phyloP scores from a whole-genome alignment of 2,888 invertebrate genomes.

The Volucella inflata region DNA sequence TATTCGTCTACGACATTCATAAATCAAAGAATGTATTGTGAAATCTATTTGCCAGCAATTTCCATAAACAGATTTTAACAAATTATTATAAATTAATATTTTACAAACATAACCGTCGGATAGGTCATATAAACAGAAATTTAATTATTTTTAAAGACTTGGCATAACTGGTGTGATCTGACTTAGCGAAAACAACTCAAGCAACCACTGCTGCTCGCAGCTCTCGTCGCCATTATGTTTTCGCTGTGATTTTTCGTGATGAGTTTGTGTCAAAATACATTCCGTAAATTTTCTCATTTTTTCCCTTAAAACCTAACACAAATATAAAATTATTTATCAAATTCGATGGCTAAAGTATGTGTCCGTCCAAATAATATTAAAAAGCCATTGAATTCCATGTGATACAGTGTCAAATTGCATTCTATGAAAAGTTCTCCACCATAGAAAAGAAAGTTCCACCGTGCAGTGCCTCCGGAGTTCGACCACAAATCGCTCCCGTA shows the following conservation, averaged over 20 bases:
- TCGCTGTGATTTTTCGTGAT: constrained; percentile 74
- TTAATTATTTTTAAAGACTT: neutral
- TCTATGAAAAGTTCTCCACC: constrained; percentile 48
- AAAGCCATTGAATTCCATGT: constrained; percentile 26
- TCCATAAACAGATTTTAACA: too few species aligned
- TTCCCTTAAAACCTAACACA: constrained; percentile 41
- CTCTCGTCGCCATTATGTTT: constrained; percentile 71
- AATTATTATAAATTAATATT: too few species aligned
- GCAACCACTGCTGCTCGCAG: constrained; percentile 54
- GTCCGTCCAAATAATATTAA: constrained; percentile 5
- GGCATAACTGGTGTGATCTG: constrained; percentile 46
- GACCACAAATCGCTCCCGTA: constrained; percentile 68
- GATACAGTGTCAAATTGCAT: constrained; percentile 43
- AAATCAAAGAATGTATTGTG: too few species aligned
- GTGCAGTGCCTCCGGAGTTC: constrained; percentile 73
- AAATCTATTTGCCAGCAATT: too few species aligned
- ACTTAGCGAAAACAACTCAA: constrained; percentile 60
- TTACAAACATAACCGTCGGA: too few species aligned
- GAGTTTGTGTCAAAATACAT: constrained; percentile 72
- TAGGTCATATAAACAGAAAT: too few species aligned
- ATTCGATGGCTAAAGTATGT: constrained; percentile 48
- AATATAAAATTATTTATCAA: constrained; percentile 24
- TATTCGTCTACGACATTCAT: too few species aligned
- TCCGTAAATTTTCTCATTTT: constrained; percentile 64
- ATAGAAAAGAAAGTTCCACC: constrained; percentile 66